Evolutionary conservation across 1,140 invertebrate genomes (phyloP), one percentile per base, ranked within the genome.

Genomic region (Sipha flava): DNA sequence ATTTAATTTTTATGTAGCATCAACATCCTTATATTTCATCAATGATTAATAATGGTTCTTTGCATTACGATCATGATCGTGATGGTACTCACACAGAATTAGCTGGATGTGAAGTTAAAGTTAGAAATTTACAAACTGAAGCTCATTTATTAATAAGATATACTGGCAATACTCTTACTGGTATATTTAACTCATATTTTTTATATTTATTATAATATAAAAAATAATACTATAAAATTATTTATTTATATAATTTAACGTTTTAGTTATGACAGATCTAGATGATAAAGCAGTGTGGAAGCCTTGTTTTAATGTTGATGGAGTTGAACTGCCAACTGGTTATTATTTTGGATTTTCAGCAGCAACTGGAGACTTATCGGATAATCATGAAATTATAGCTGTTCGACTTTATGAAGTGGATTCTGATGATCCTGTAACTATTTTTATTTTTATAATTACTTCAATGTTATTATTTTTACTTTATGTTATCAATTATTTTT

Each of bases 21-120:
- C 79, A 95, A 84, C 97, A 99, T 90, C 98, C 98, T 0, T 99
- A 97, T 86, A 92, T 99, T 81, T 98, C 96, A 79, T 96, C 95
- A 1, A 99, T 99, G 97, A 88, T 99, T 0, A 98, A 98, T 84
- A 99, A 99, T 88, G 98, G 97, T 29, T 90, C 92, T 21, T 86
- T 97, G 70, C 91, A 93, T 84, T 99, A 99, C 86, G 98, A 99
- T 87, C 97, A 99, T 86, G 98, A 99, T 85, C 87, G 93, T 40
- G 98, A 99, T 88, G 98, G 98, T 52, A 99, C 97, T 3, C 96
- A 98, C 86, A 99, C 97, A 1, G 94, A 98, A 86, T 84, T 99
- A 9, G 92, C 94, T 43, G 97, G 97, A 16, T 97, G 95, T 87
- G 94, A 95, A 86, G 93, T 94, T 1, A 95, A 97, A 84, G 95